Base-by-base conservation (phyloP, 2,113 vertebrate genomes). In the Macquaria australasica region DNA sequence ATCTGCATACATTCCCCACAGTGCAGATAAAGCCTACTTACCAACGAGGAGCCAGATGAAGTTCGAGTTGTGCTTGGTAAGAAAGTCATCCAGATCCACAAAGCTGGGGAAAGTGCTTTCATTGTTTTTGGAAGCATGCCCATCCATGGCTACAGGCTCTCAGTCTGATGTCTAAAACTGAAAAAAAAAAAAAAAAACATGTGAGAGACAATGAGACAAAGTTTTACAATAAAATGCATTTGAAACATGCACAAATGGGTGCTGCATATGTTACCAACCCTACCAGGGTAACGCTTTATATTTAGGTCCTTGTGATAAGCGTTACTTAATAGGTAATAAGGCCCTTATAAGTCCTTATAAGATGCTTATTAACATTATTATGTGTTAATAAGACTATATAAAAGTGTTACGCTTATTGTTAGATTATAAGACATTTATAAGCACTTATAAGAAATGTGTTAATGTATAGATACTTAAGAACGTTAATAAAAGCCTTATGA, bases 41-140 rank as follows among this genome's bases (percentile, higher is more conserved):
- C 98, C 98, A 89, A 99, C 98, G 72, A 99, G 96, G 6, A 99
- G 97, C 98, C 98, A 99, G 84, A 99, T 97, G 85, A 99, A 97
- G 81, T 98, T 99, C 21, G 98, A 99, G 94, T 99, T 95, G 81
- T 97, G 98, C 83, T 98, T 96, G 90, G 66, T 97, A 12, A 99
- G 97, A 92, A 97, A 99, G 53, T 96, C 92, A 94, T 99, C 97
- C 90, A 99, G 79, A 8, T 98, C 97, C 0, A 91, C 96, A 3
- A 97, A 94, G 92, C 95, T 97, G 59, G 97, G 97, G 78, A 98
- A 97, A 92, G 97, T 94, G 90, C 96, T 98, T 28, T 97, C 97
- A 93, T 98, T 98, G 92, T 96, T 95, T 81, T 96, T 96, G 84
- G 74, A 20, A 11, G 23, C 64, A 80, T 78, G 50, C 8, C 77